Percentiles rank a stretch among this genome's conserved stretches.
phyloP scores from a whole-genome alignment of 2,113 vertebrate species.

The Colius striatus region DNA sequence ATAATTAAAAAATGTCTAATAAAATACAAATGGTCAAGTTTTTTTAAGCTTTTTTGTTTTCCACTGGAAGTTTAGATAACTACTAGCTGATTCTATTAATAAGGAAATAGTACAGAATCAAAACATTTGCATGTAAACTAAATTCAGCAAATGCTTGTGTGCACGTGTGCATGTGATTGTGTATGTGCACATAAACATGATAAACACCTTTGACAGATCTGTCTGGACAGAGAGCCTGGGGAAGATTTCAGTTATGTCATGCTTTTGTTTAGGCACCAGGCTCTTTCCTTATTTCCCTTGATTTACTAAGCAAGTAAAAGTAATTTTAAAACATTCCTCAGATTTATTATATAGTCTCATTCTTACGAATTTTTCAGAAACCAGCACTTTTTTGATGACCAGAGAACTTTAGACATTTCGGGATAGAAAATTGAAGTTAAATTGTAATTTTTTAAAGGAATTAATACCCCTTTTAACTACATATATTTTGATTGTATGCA shows the following conservation, averaged over 20 bases:
- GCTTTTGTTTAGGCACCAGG: rapidly evolving
- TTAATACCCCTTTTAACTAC: not conserved
- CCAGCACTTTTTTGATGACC: rapidly evolving
- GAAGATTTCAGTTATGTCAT: not conserved
- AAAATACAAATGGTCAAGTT: conserved; percentile 70
- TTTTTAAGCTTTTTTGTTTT: conserved; percentile 59
- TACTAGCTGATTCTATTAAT: conserved; percentile 71
- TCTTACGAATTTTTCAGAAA: not conserved
- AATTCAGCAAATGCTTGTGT: not conserved
- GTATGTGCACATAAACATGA: not conserved
- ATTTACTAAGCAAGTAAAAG: not conserved
- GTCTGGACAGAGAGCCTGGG: not conserved
- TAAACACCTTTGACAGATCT: not conserved
- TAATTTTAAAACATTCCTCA: not conserved
- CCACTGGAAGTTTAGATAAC: conserved; percentile 48
- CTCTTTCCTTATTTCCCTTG: not conserved
- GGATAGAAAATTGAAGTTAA: rapidly evolving
- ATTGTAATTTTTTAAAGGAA: not conserved
- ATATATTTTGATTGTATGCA: not conserved
- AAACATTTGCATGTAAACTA: conserved; percentile 1
- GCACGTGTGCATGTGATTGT: not conserved
- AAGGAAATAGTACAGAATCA: conserved; percentile 40
- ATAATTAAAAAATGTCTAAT: conserved; percentile 60
- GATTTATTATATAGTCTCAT: rapidly evolving
- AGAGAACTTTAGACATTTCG: rapidly evolving